Evolutionary conservation across 2,888 invertebrate species (phyloP).

Genomic region (Argyra leucocephala): DNA sequence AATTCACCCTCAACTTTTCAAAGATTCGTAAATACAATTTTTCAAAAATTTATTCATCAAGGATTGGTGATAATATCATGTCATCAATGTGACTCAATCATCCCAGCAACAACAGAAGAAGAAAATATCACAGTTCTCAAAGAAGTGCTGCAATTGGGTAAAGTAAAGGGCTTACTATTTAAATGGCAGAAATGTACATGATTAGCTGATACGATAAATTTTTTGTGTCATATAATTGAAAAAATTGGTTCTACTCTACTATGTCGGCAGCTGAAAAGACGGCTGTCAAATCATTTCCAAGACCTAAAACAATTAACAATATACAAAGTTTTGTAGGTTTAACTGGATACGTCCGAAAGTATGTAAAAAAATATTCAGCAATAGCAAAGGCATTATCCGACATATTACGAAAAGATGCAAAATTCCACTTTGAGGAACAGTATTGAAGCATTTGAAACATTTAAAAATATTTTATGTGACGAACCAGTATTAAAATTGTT

Average conservation of each 20-base stretch:
- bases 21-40: conserved; percentile 20
- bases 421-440: conserved; percentile 24
- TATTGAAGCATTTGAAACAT: conserved; percentile 21
- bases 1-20: conserved; percentile 34
- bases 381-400: conserved; percentile 14
- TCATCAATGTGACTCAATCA: conserved; percentile 16
- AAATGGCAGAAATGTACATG: conserved; percentile 21
- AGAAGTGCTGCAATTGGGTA: conserved; percentile 13
- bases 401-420: too few relatives aligned
- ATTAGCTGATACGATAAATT: conserved; percentile 14
- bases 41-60: conserved; percentile 14
- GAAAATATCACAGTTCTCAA: conserved; percentile 18
- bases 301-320: conserved; percentile 12
- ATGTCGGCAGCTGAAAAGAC: conserved; percentile 13
- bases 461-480: conserved; percentile 14
- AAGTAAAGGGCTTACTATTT: conserved; percentile 12
- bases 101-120: conserved; percentile 7
- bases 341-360: conserved; percentile 14
- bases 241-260: conserved; percentile 7
- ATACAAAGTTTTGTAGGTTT: conserved; percentile 14
- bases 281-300: conserved; percentile 16
- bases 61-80: conserved; percentile 4
- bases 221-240: conserved; percentile 17
- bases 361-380: conserved; percentile 8
- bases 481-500: conserved; percentile 28